Base-by-base conservation (phyloP, 2,797 vertebrate species). In the Borostomias antarcticus region DNA sequence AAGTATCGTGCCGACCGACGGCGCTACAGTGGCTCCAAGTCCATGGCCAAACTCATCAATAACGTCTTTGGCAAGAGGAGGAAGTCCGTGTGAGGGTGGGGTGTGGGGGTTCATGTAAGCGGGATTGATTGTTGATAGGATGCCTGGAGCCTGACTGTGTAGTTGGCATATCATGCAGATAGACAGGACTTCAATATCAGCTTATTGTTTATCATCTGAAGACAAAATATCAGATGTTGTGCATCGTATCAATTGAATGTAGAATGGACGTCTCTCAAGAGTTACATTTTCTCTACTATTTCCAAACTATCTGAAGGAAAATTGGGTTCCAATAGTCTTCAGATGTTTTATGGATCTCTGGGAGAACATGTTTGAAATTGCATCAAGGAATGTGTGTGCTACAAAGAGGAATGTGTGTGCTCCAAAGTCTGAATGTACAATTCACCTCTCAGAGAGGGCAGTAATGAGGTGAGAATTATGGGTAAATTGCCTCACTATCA, bases 51-150 rank as follows among this genome's bases (percentile, higher is more conserved):
- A 56, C 79, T 87, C 37, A 85, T 84, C 64, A 85, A 80, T 72
- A 83, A 84, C 26, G 68, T 88, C 32, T 88, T 87, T 62, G 80
- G 83, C 58, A 87, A 85, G 66, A 77, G 83, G 62, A 82, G 85
- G 66, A 80, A 83, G 72, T 88, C 83, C 2, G 82, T 87, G 28
- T 86, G 72, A 86, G 59, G 2, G 23, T 11, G 21, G 32, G 28
- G 13, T 17, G 60, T 9, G 54, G 29, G n/a, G 52, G 17, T 29
- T 11, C 28, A 29, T 4, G 26, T 9, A n/a, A 2, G 43, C 15
- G 43, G 43, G 56, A 29, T 45, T 28, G 37, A 59, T 26, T 8
- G 23, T 6, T 56, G 40, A 45, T 45, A n/a, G 40, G 15, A 45
- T n/a, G 40, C 15, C 17, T 15, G 15, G 4, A 45, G 40, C 40